A percentile compares a stretch with the other conserved stretches of the same genome.
Evolutionary conservation across 2,888 invertebrate genomes (phyloP).

Genomic region (Chirona hameri): DNA sequence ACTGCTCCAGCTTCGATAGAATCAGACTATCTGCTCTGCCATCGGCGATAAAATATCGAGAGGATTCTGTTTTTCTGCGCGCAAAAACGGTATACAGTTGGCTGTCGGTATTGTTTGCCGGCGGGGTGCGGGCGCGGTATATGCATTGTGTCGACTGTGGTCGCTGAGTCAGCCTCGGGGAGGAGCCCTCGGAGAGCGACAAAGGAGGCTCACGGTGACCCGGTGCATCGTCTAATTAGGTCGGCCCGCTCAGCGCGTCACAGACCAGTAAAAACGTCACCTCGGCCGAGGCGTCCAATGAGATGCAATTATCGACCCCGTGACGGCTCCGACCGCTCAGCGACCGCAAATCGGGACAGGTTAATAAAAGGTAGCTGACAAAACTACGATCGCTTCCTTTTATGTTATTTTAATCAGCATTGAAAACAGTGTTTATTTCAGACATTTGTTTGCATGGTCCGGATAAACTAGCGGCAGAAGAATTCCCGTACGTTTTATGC

Average conservation of each 20-base stretch:
- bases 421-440: too few species aligned
- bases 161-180: not conserved
- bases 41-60: conserved; percentile 28
- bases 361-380: too few species aligned
- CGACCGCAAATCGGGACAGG: too few species aligned
- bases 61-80: not conserved
- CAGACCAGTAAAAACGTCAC: not conserved
- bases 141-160: not conserved
- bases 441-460: too few species aligned
- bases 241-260: not conserved
- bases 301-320: not conserved
- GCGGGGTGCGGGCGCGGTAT: not conserved
- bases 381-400: too few species aligned
- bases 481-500: too few species aligned
- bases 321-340: too few species aligned
- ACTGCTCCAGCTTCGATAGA: conserved; percentile 26
- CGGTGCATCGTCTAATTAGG: not conserved
- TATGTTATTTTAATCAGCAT: too few species aligned
- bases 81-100: not conserved
- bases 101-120: not conserved
- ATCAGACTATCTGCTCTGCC: not conserved
- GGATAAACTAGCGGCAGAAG: too few species aligned
- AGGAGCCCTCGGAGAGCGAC: not conserved
- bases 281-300: not conserved
- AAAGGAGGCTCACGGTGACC: not conserved